phyloP scores from a whole-genome alignment of 2,888 invertebrate genomes.

The Alcis repandata region DNA sequence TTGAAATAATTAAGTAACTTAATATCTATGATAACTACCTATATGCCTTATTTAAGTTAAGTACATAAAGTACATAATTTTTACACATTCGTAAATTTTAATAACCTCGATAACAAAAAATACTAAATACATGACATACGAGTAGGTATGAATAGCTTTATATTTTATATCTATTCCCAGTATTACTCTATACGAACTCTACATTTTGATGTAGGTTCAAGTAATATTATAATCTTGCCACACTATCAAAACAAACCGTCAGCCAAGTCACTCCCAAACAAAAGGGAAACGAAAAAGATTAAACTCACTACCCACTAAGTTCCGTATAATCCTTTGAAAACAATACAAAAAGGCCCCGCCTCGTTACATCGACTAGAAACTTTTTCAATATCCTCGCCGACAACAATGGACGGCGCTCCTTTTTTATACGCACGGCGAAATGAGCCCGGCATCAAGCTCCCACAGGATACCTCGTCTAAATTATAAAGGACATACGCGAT shows the following conservation, averaged over 20 bases:
- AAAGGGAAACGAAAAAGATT: constrained; percentile 58
- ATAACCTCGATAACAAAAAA: too few species aligned
- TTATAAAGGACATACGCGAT: constrained; percentile 55
- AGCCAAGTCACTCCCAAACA: constrained; percentile 63
- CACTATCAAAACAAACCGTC: constrained; percentile 18
- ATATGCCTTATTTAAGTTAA: too few species aligned
- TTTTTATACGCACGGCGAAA: constrained; percentile 64
- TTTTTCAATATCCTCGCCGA: constrained; percentile 76
- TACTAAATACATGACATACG: too few species aligned
- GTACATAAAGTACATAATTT: too few species aligned
- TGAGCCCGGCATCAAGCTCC: constrained; percentile 70
- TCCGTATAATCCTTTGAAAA: constrained; percentile 72
- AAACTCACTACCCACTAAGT: constrained; percentile 67
- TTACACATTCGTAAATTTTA: background rate
- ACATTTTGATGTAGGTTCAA: background rate
- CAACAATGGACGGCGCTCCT: constrained; percentile 71
- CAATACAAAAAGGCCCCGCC: constrained; percentile 69
- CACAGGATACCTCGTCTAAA: constrained; percentile 57
- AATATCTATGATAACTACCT: too few species aligned
- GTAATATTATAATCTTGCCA: constrained; percentile 2
- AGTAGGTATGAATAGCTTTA: too few species aligned
- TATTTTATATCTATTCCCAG: too few species aligned
- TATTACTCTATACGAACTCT: background rate
- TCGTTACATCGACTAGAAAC: constrained; percentile 65
- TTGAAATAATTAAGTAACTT: background rate